Evolutionary conservation across 1,140 invertebrate genomes (phyloP), one percentile per base, ranked within the genome.

Genomic region (Apocrypta bakeri): DNA sequence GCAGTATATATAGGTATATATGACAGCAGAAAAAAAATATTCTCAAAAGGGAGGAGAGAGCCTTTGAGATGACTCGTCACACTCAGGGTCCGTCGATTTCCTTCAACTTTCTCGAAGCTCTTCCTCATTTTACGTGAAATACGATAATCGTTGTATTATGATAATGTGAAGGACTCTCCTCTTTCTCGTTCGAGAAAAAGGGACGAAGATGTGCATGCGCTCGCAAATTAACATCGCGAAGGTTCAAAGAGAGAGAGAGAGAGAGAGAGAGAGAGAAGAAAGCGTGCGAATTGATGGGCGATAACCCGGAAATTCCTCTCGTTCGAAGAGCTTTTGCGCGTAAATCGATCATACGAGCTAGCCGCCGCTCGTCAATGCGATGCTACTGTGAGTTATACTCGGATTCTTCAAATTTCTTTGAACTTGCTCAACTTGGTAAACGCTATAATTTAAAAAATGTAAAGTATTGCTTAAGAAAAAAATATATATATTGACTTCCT

Each of bases 81-180:
- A 56, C 63, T 29, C n/a, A 37, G 69, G 14, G 64, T 68, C 29
- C 21, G 75, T 78, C 76, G 33, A 66, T 78, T 68, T 42, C 14
- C 27, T 25, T 40, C n/a, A 2, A 3, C 63, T n/a, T 56, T 56
- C 48, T 56, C 48, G 17, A 17, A 6, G 33, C 48, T 56, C 71
- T 73, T 37, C n/a, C 40, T 24, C 40, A 14, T 71, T 48, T 48
- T 17, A 29, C 48, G n/a, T 73, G 69, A 73, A 80, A 73, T 80
- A 80, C 79, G 56, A 80, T 80, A 63, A 80, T 80, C 79, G 79
- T 27, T 73, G 79, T 64, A 73, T 80, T 80, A 73, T 80, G 69
- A 80, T 73, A 73, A 80, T 73, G 12, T 14, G 24, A 14, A 42
- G 7, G 61, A 37, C 66, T 81, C 79, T 48, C 56, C 69, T 81